Evolutionary conservation across 2,797 vertebrate genomes (phyloP), one percentile per base, ranked within the genome.

Genomic region (Neosalanx taihuensis): DNA sequence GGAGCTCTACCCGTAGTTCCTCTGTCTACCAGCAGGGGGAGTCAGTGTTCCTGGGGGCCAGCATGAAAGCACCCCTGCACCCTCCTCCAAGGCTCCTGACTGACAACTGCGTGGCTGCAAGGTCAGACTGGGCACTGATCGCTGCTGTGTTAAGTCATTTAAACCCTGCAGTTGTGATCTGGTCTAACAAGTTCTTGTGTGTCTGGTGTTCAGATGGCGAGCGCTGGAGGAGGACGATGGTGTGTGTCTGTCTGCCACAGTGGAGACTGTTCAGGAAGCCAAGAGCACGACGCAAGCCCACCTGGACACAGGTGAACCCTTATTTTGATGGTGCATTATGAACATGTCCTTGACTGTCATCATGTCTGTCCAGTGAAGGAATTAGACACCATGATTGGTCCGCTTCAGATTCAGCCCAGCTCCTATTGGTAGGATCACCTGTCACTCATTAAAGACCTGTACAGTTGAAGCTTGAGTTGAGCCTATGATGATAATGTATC

Each of bases 11-110:
- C 0, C 66, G 73, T 61, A 81, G 74, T 77, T 83, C 85, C 71
- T 82, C 72, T 2, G 70, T 79, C 1, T 87, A 80, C 76, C 89
- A 90, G 81, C 85, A 89, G 88, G 79, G 90, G 81, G 89, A 86
- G 77, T 75, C 81, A 26, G 81, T 88, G 74, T 77, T 85, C 83
- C 30, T 86, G 67, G 81, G 90, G 78, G 88, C 82, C 49, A 73
- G 75, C 2, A 78, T 88, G 13, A 73, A 83, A 10, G 78, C 78
- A 15, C 76, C 60, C 0, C 71, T 70, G 15, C 86, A 86, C 61
- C 67, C 7, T 68, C 75, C 79, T 31, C 72, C 86, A 15, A 69
- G 65, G 63, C 23, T 89, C 1, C 84, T 83, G 51, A 81, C 89
- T 0, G 79, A 89, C 64, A 64, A 46, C 67, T 88, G 81, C 76